Evolutionary conservation across 2,113 vertebrate species (phyloP).

Genomic region (Albula glossodonta): DNA sequence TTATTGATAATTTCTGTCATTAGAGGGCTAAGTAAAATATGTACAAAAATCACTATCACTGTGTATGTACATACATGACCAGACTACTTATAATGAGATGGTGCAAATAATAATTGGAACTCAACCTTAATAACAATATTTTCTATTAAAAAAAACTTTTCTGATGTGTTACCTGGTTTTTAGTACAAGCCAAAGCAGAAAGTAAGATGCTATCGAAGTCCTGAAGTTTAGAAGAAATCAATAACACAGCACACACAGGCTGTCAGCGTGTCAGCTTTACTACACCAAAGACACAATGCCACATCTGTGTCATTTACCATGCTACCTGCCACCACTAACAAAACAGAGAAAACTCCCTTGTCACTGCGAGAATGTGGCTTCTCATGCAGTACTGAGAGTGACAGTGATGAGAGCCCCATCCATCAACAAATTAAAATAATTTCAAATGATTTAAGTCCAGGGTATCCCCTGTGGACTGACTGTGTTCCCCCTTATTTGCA

Average conservation of each 20-base stretch:
- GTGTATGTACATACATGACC: not conserved
- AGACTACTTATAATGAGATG: not conserved
- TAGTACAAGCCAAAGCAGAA: not conserved
- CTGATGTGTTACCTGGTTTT: not conserved
- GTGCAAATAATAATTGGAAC: not conserved
- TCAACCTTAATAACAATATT: not conserved
- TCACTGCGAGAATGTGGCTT: conserved; percentile 46
- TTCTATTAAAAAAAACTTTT: not conserved
- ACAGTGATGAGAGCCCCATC: conserved; percentile 52
- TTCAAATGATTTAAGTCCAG: conserved; percentile 55
- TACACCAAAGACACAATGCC: conserved; percentile 32
- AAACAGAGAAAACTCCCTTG: conserved; percentile 37
- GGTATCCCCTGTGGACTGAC: conserved; percentile 48
- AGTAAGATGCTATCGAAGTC: not conserved
- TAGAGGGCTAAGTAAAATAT: not conserved
- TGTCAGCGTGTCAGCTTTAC: conserved; percentile 29
- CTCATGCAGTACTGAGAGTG: conserved; percentile 42
- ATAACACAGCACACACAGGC: conserved; percentile 27
- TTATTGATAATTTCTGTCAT: not conserved
- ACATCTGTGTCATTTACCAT: conserved; percentile 46
- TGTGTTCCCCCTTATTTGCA: conserved; percentile 59
- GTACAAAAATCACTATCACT: not conserved
- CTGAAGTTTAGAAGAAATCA: conserved; percentile 28
- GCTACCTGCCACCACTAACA: conserved; percentile 52
- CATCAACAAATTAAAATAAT: conserved; percentile 62